Base-by-base conservation (phyloP, 2,888 invertebrate genomes). In the Drosophila kanekoi region DNA sequence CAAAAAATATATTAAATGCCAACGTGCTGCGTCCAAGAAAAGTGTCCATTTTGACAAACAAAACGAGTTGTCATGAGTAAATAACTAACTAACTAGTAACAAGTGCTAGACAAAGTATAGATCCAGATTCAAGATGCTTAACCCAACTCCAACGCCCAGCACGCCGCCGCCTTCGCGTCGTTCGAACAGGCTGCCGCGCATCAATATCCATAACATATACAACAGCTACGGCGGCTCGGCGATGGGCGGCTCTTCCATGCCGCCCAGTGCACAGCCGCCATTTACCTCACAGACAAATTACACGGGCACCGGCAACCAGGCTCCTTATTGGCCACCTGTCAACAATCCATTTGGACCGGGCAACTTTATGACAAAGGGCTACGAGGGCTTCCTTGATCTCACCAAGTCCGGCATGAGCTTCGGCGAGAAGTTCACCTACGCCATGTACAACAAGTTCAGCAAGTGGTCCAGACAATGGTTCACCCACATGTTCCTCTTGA, bases 391-490 rank as follows among this genome's bases (percentile, higher is more conserved):
- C 81, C 95, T 95, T 84, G 95, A 96, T 91, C 95, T 96, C 90
- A 96, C 96, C 0, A 97, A 96, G 88, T 95, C 96, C 60, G 97
- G 97, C 23, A 92, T 97, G 74, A 96, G 96, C 92, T 95, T 95
- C 38, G 97, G 97, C 66, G 97, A 97, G 92, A 97, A 96, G 91
- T 94, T 95, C 66, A 96, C 96, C 0, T 96, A 95, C 81, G 96
- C 96, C 94, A 92, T 96, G 70, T 96, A 96, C 90, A 95, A 95
- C 74, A 96, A 96, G 93, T 93, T 97, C 72, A 95, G 96, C 88
- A 93, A 94, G 59, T 95, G 95, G 93, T 97, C 97, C 2, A 95
- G 94, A 87, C 95, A 94, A 89, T 97, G 97, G 97, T 97, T 98
- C 90, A 97, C 97, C 40, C 97, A 98, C 92, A 95, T 97, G 69